Conservation (phyloP, 1,140 invertebrate genomes). For the Drosophila mojavensis region DNA sequence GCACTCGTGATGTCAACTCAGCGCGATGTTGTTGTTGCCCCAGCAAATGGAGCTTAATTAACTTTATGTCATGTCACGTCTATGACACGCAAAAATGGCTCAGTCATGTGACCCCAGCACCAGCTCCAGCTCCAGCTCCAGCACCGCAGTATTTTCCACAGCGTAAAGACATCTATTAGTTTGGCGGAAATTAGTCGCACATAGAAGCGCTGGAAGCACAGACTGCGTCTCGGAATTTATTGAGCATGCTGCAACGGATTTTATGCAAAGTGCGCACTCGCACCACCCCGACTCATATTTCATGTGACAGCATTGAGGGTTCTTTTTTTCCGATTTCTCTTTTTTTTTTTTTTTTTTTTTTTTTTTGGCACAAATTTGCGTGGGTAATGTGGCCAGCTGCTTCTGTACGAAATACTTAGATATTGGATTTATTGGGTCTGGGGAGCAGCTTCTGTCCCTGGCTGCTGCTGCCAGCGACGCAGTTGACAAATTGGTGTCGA, state of each 20-base stretch:
- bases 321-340: no score
- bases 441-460: background rate
- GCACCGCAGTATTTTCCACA: background rate
- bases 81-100: slow-evolving; percentile 31
- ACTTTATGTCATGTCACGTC: slow-evolving; percentile 43
- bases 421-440: slow-evolving; percentile 47
- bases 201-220: slow-evolving; percentile 2
- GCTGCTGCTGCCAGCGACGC: background rate
- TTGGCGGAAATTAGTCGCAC: slow-evolving; percentile 61
- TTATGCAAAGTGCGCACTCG: slow-evolving; percentile 54
- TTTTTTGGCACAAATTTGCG: slow-evolving; percentile 59
- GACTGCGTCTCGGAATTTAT: slow-evolving; percentile 27
- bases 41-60: slow-evolving; percentile 24
- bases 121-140: no score
- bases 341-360: slow-evolving; percentile 15
- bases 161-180: slow-evolving; percentile 40
- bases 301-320: slow-evolving; percentile 27
- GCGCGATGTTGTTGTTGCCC: slow-evolving; percentile 23
- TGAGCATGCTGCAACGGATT: slow-evolving; percentile 55
- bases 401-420: slow-evolving; percentile 26
- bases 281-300: slow-evolving; percentile 28
- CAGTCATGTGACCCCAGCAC: slow-evolving; percentile 1
- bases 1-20: slow-evolving; percentile 14
- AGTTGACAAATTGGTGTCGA: slow-evolving; percentile 41
- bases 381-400: slow-evolving; percentile 28